Conservation (phyloP, 1,140 invertebrate species). For the Aphis craccivora region DNA sequence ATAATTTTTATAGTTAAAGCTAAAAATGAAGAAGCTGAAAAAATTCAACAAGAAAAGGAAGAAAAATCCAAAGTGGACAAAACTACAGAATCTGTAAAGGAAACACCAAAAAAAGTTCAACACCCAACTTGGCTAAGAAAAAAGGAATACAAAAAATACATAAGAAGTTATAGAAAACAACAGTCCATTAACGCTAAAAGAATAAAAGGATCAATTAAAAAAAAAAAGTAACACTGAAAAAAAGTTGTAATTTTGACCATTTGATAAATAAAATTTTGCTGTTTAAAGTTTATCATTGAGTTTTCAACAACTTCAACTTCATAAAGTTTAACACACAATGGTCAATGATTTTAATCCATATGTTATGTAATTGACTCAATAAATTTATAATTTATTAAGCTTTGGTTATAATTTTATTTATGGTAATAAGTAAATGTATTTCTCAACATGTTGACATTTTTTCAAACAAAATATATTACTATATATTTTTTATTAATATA, state of each 20-base stretch:
- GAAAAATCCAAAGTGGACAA: not conserved
- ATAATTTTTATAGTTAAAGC: conserved; percentile 34
- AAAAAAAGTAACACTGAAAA: not conserved
- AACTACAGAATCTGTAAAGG: not conserved
- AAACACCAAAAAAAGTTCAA: conserved; percentile 40
- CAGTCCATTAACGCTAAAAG: conserved; percentile 21
- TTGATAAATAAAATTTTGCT: not conserved
- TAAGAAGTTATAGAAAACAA: conserved; percentile 49
- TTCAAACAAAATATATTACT: too few relatives aligned
- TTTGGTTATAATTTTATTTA: not conserved
- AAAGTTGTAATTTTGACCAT: conserved; percentile 11
- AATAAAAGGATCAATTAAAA: conserved; percentile 33
- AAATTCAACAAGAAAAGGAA: conserved; percentile 35
- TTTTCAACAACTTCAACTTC: not conserved
- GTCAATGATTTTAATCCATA: not conserved
- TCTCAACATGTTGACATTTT: too few relatives aligned
- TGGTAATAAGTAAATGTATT: too few relatives aligned
- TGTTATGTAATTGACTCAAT: not conserved
- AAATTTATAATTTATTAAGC: not conserved
- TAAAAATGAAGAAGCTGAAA: conserved; percentile 37
- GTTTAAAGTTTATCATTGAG: not conserved
- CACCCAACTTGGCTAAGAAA: conserved; percentile 50
- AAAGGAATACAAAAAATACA: conserved; percentile 55
- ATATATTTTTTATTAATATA: too few relatives aligned
- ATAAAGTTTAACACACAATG: not conserved